These are phyloP conservation scores for Micronycteris hirsuta DNA, from an alignment of 2,113 vertebrate genomes.

Conservation along the genomic window DNA sequence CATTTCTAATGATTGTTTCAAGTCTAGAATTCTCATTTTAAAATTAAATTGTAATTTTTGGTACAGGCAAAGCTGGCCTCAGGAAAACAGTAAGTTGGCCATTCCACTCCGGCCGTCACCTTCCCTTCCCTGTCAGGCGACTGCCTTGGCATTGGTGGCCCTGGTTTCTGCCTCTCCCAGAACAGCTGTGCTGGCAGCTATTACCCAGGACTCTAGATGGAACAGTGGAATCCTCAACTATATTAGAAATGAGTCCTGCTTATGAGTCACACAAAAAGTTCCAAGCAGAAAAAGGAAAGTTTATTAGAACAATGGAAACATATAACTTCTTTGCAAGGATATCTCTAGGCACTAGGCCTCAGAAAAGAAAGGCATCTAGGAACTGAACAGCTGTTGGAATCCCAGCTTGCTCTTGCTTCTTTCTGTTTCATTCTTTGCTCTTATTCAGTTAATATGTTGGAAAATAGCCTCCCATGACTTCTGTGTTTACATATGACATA, in stretches of 20 bases:
- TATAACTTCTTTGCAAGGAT: neutral
- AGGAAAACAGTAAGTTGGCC: neutral
- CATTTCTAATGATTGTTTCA: neutral
- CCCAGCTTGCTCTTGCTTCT: neutral
- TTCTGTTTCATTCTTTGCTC: neutral
- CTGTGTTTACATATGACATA: neutral
- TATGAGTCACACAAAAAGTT: neutral
- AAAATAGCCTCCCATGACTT: neutral
- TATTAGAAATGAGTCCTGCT: neutral
- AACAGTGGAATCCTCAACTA: neutral
- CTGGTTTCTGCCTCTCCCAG: neutral
- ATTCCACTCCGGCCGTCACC: neutral
- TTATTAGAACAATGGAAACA: neutral
- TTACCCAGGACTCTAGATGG: fast-evolving
- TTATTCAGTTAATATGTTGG: neutral
- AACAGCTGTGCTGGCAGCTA: neutral
- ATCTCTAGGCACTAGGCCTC: neutral
- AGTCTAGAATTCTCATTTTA: neutral
- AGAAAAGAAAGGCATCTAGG: neutral
- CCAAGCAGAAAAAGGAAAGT: neutral
- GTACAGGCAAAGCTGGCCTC: neutral
- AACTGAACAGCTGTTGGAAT: neutral
- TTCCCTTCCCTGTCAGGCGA: neutral
- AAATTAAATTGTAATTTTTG: neutral
- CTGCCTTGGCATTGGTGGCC: neutral